phyloP scores from a whole-genome alignment of 2,888 invertebrate genomes.

The Athrips mouffetella region DNA sequence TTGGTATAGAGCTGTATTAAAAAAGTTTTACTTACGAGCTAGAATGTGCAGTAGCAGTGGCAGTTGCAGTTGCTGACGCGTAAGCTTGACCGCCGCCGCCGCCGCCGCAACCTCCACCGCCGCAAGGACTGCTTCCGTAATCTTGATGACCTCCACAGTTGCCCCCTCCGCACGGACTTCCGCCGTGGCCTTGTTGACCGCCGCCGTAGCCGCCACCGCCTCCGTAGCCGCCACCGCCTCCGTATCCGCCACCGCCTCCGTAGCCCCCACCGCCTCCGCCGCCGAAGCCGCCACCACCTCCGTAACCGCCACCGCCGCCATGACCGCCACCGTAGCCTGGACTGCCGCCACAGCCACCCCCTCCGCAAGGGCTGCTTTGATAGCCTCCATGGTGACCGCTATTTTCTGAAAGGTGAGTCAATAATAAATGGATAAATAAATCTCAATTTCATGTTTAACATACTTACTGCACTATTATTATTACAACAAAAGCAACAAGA shows the following conservation, averaged over 20 bases:
- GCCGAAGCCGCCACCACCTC: conserved; percentile 25
- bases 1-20: background rate
- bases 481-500: too few species aligned
- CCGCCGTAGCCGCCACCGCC: conserved; percentile 26
- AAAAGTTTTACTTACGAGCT: conserved; percentile 25
- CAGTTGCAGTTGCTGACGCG: conserved; percentile 15
- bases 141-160: conserved; percentile 21
- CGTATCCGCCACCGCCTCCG: conserved; percentile 38
- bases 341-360: conserved; percentile 18
- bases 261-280: conserved; percentile 27
- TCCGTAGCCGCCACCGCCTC: conserved; percentile 19
- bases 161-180: conserved; percentile 21
- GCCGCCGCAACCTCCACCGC: conserved; percentile 26
- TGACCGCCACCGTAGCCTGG: conserved; percentile 21
- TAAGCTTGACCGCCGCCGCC: conserved; percentile 21
- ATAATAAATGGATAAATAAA: too few species aligned
- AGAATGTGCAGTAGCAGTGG: background rate
- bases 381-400: background rate
- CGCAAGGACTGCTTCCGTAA: too few species aligned
- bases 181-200: too few species aligned
- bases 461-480: too few species aligned
- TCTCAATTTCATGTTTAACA: too few species aligned
- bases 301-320: background rate
- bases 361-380: background rate
- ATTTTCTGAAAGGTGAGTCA: background rate